These are phyloP conservation scores for Eupithecia inturbata DNA, from an alignment of 2,888 invertebrate genomes.

Conservation along the genomic window DNA sequence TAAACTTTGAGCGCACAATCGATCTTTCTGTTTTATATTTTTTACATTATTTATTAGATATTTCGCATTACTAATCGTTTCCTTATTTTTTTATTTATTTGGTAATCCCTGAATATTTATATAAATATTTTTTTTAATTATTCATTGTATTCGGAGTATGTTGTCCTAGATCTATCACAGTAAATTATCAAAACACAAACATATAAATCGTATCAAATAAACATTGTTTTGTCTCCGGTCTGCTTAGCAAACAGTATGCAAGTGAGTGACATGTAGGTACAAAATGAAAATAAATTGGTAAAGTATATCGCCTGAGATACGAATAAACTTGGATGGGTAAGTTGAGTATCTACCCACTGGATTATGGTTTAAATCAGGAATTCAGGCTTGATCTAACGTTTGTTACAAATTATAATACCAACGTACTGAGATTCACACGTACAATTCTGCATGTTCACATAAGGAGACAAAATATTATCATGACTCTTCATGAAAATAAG, in stretches of 20 bases:
- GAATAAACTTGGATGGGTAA: neutral
- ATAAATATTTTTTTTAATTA: neutral
- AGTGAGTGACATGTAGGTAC: neutral
- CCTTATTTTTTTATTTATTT: neutral
- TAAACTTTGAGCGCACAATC: neutral
- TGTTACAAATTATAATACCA: neutral
- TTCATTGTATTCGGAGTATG: constrained; percentile 50
- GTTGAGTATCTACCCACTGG: neutral
- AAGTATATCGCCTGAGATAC: neutral
- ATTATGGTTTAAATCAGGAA: neutral
- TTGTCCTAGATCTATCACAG: constrained; percentile 83
- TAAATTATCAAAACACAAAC: constrained; percentile 72
- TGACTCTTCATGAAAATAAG: neutral
- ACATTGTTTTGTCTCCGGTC: constrained; percentile 11
- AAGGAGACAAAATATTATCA: constrained; percentile 1
- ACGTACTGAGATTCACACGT: constrained; percentile 60
- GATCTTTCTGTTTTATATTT: neutral
- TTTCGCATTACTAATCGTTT: neutral
- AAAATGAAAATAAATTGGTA: too few relatives aligned
- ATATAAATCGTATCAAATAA: constrained; percentile 17
- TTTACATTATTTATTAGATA: neutral
- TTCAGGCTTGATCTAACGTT: neutral
- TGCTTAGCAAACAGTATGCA: neutral
- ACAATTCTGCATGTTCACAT: constrained; percentile 47
- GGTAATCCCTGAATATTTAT: neutral